Conservation (phyloP, 30 jellyfish, hydroid and myxozoan species). For the Thelohanellus kitauei region DNA sequence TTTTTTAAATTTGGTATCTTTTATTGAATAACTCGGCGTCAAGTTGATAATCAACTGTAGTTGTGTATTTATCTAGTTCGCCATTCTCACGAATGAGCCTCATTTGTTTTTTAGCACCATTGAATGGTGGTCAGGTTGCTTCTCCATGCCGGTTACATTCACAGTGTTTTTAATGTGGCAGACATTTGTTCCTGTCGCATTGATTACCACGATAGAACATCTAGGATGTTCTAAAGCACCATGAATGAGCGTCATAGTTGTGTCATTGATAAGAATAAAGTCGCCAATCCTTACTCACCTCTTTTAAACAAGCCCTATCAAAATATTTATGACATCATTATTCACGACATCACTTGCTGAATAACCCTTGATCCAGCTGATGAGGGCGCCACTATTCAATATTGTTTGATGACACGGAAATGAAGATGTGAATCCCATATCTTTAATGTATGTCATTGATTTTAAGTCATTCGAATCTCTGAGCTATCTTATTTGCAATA, state of each 20-base stretch:
- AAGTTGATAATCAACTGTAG: constrained; percentile 19
- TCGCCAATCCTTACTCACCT: constrained; percentile 45
- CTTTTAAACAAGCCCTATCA: constrained; percentile 29
- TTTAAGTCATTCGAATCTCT: constrained; percentile 11
- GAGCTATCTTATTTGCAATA: constrained; percentile 46
- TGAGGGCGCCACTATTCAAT: constrained; percentile 34
- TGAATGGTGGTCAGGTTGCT: constrained; percentile 26
- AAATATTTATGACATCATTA: constrained; percentile 28
- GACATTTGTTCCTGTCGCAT: constrained; percentile 95
- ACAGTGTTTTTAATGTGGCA: constrained; percentile 52
- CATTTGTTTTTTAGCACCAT: constrained; percentile 68
- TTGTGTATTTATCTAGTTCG: constrained; percentile 23
- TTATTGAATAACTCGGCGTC: constrained; percentile 44
- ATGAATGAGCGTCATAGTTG: too few relatives aligned
- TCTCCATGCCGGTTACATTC: too few relatives aligned
- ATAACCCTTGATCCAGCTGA: constrained; percentile 71
- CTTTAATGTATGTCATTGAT: constrained; percentile 7
- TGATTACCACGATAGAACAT: constrained; percentile 50
- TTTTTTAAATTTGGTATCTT: constrained; percentile 65
- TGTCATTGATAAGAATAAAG: too few relatives aligned
- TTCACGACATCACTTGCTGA: constrained; percentile 48
- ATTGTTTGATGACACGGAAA: constrained; percentile 60
- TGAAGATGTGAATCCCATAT: constrained; percentile 78
- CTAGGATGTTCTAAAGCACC: constrained; percentile 1
- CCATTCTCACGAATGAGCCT: constrained; percentile 91